Evolutionary conservation across 2,797 vertebrate genomes (phyloP), one percentile per base, ranked within the genome.

Genomic region (Coendou prehensilis): DNA sequence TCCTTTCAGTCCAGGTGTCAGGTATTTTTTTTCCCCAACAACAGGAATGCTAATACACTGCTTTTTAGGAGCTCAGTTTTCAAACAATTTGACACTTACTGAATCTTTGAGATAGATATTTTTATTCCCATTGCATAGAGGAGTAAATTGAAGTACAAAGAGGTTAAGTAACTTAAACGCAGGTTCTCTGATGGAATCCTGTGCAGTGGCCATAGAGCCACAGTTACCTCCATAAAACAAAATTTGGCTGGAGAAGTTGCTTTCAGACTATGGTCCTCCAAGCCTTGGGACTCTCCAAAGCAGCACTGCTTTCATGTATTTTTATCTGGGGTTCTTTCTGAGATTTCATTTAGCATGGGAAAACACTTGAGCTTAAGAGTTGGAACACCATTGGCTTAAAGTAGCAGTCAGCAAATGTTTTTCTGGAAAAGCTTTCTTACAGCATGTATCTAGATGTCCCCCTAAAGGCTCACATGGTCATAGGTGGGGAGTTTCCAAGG

Each of bases 31-130:
- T 75, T 15, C 22, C 3, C 4, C 75, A 78, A 33, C 28, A 52
- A 78, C 14, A 52, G 47, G 50, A 52, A 78, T 17, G 37, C 28
- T 33, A 33, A 33, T 28, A 52, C 30, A 10, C 71, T 88, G 52
- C 41, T 54, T 94, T 93, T 75, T 47, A 57, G 69, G 45, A 75
- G 85, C 67, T 75, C 50, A 75, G 2, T 8, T 50, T 23, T 84
- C 30, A 91, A n/a, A 88, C 22, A 54, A 14, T 47, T 87, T 9
- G 47, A 37, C 30, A 47, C 41, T 89, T 91, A n/a, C 22, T 59
- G 54, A 86, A 73, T 90, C 78, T 88, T 56, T 61, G 45, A 95
- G 23, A 76, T 52, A 50, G 8, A 28, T 67, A 57, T 81, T 93
- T 54, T 89, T 33, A 87, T 78, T 79, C 20, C 18, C 67, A 30